Base-by-base conservation (phyloP, 2,888 invertebrate genomes). In the Petrolisthes cinctipes region DNA sequence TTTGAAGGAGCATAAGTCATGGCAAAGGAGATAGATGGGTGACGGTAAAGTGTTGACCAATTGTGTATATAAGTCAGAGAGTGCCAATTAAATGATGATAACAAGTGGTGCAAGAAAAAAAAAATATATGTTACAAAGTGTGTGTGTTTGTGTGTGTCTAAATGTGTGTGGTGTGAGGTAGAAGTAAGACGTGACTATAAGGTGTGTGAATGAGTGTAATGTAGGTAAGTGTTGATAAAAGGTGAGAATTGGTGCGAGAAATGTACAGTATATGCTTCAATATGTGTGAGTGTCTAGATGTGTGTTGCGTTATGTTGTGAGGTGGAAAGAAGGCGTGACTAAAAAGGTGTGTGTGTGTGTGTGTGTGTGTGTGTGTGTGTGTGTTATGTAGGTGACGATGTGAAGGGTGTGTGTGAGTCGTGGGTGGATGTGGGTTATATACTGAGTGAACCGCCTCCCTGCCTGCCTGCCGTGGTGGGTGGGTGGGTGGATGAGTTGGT, bases 281-380 rank as follows among this genome's bases (percentile, higher is more conserved):
- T 82, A 82, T 82, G 23, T 61, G 23, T 82, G 23, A 61, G 14
- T 61, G 54, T 17, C 37, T 37, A 37, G 37, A 37, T 54, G n/a
- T 6, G 71, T 71, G 20, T 71, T n/a, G n/a, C n/a, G n/a, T n/a
- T n/a, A n/a, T n/a, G n/a, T n/a, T 1, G 37, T 37, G 37, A 1
- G 37, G 37, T 37, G 37, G 37, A 37, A 37, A 37, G 37, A n/a
- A 37, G 37, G 37, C 37, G 37, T 37, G 37, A 37, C n/a, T n/a
- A n/a, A n/a, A n/a, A n/a, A n/a, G n/a, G n/a, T n/a, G n/a, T n/a
- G n/a, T n/a, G n/a, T n/a, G n/a, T n/a, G n/a, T n/a, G 7, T 20
- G 57, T 75, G 61, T 83, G 56, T 83, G 56, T 79, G 68, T 56
- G 66, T 61, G 4, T 78, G 75, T 85, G n/a, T 79, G 11, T 57